These are phyloP conservation scores for Apodemia zela DNA, from an alignment of 2,888 invertebrate genomes.

Conservation along the genomic window DNA sequence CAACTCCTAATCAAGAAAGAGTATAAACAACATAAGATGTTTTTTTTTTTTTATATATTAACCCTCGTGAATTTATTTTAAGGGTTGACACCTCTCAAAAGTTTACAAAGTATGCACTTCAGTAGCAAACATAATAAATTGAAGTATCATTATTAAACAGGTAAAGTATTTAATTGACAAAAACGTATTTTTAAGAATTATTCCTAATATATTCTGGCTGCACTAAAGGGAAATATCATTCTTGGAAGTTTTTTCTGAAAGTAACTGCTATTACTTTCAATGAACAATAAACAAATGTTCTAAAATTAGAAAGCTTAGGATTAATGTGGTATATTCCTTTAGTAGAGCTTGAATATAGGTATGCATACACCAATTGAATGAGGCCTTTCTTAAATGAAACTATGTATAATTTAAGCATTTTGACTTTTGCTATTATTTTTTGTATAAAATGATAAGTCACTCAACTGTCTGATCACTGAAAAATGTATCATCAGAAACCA, in stretches of 20 bases:
- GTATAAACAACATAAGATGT: conserved; percentile 44
- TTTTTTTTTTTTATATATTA: conserved; percentile 36
- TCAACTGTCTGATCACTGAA: background rate
- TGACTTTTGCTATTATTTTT: conserved; percentile 6
- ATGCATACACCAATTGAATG: conserved; percentile 56
- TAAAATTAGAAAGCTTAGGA: background rate
- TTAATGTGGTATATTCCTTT: background rate
- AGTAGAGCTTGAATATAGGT: conserved; percentile 8
- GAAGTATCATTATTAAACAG: conserved; percentile 3
- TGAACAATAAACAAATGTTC: background rate
- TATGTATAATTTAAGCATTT: background rate
- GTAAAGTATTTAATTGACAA: conserved; percentile 1
- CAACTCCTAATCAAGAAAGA: conserved; percentile 69
- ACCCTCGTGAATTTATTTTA: conserved; percentile 62
- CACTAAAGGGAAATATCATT: background rate
- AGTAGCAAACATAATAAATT: background rate
- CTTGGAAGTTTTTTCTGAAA: background rate
- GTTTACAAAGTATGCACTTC: conserved; percentile 58
- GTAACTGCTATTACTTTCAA: background rate
- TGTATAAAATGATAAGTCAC: conserved; percentile 2
- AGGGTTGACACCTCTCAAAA: conserved; percentile 81
- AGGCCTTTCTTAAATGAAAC: conserved; percentile 55
- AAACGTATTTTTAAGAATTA: background rate
- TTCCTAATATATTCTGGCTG: background rate
- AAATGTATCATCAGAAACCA: background rate